These are phyloP conservation scores for Globodera rostochiensis DNA, from an alignment of 1,140 invertebrate genomes.

Conservation along the genomic window DNA sequence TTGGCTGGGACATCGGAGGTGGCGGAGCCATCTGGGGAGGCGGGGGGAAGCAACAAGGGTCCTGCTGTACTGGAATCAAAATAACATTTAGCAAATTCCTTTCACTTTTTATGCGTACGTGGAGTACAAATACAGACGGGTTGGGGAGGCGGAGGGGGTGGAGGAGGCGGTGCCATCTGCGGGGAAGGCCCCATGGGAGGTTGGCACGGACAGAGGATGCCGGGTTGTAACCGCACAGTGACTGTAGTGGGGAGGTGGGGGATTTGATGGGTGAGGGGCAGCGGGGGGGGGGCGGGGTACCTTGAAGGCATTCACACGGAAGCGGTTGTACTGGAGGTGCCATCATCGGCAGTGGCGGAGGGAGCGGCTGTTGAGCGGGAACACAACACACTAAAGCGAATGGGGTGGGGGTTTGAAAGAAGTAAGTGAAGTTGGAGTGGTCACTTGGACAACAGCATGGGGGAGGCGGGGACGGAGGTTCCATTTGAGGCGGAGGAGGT, in stretches of 20 bases:
- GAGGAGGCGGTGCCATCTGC: conserved; percentile 19
- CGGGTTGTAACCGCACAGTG: conserved; percentile 22
- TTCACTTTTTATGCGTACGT: background rate
- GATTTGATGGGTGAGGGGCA: background rate
- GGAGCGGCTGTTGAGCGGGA: background rate
- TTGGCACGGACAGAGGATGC: conserved; percentile 13
- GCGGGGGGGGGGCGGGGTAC: background rate
- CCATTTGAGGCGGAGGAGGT: conserved; percentile 22
- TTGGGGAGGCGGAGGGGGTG: conserved; percentile 11
- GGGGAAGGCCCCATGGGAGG: conserved; percentile 13
- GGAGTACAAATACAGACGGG: conserved; percentile 43
- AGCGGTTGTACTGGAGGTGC: conserved; percentile 5
- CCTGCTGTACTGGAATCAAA: conserved; percentile 39
- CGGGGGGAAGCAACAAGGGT: conserved; percentile 38
- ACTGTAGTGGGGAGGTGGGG: background rate
- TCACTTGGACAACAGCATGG: conserved; percentile 9
- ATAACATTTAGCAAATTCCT: conserved; percentile 9
- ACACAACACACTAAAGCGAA: conserved; percentile 27
- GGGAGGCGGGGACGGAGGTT: background rate
- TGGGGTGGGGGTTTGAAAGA: background rate
- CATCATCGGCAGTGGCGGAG: conserved; percentile 11
- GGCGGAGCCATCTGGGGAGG: conserved; percentile 15
- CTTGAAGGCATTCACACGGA: conserved; percentile 29
- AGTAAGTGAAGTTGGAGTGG: background rate
- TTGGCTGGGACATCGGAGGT: conserved; percentile 22